Base-by-base conservation (phyloP, 2,888 invertebrate species). In the Therioaphis trifolii region DNA sequence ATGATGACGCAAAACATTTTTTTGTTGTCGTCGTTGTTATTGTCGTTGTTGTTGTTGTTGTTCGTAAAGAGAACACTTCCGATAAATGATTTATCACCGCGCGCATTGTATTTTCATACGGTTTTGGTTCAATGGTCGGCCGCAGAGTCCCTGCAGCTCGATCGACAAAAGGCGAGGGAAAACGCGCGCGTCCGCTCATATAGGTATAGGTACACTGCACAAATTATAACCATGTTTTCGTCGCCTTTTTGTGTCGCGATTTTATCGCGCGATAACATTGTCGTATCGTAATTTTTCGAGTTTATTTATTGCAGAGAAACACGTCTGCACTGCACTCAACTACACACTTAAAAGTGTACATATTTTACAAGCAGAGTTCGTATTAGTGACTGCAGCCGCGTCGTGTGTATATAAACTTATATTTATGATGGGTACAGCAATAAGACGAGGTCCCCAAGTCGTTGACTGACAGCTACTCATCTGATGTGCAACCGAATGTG, bases 21-120 rank as follows among this genome's bases (percentile, higher is more conserved):
- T 77, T 9, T 63, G 29, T 43, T 24, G 21, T 14, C 11, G n/a
- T n/a, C 43, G 18, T 35, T n/a, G n/a, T n/a, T n/a, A n/a, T n/a
- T n/a, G n/a, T n/a, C n/a, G n/a, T n/a, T n/a, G 15, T 40, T 58
- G 24, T 46, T 46, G 11, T 71, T 0, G 2, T 43, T 29, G 29
- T 27, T 27, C 12, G n/a, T n/a, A n/a, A n/a, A n/a, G n/a, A n/a
- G n/a, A n/a, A 49, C 76, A 77, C 76, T 77, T 63, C 63, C 76
- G 76, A 77, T 63, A 63, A 63, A 77, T 77, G 63, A 77, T 77
- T 77, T 77, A 77, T 77, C 43, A 66, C 49, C 18, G 15, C 24
- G 24, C 27, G 14, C 40, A 15, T n/a, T 71, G 29, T 52, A 27
- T 49, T 18, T 71, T 21, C 46, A 15, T 29, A 58, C 11, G 12